Conservation (phyloP, 2,113 vertebrate species). For the Stegostoma tigrinum region DNA sequence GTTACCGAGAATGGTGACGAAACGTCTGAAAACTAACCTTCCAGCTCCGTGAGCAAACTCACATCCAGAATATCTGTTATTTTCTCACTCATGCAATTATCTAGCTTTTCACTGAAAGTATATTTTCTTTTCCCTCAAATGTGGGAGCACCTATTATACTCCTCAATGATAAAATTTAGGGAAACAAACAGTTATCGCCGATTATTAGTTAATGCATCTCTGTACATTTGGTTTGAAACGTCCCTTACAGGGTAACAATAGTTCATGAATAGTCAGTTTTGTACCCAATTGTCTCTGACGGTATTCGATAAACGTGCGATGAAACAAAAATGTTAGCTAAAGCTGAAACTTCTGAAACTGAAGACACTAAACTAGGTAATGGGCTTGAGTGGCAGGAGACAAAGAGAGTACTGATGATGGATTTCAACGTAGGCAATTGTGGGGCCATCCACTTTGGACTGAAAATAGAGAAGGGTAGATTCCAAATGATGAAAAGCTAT, state of each 20-base stretch:
- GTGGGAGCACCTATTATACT: background rate
- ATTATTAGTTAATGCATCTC: background rate
- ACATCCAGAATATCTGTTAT: background rate
- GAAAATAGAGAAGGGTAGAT: no score
- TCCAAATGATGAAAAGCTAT: no score
- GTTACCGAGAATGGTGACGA: no score
- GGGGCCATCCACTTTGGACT: no score
- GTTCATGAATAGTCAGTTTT: background rate
- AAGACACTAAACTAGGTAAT: background rate
- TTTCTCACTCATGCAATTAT: background rate
- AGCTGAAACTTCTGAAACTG: background rate
- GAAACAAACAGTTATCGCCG: background rate
- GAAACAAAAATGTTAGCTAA: background rate
- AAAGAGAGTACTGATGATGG: background rate
- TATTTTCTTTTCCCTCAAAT: background rate
- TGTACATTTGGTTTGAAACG: background rate
- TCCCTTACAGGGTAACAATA: background rate
- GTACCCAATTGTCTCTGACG: background rate
- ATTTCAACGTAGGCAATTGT: no score
- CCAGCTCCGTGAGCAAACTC: no score
- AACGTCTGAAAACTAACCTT: no score
- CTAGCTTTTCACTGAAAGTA: background rate
- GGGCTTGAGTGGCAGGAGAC: background rate
- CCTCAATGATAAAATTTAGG: background rate
- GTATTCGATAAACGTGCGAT: background rate